phyloP scores from a whole-genome alignment of 2,797 vertebrate genomes.

The Allobates femoralis region DNA sequence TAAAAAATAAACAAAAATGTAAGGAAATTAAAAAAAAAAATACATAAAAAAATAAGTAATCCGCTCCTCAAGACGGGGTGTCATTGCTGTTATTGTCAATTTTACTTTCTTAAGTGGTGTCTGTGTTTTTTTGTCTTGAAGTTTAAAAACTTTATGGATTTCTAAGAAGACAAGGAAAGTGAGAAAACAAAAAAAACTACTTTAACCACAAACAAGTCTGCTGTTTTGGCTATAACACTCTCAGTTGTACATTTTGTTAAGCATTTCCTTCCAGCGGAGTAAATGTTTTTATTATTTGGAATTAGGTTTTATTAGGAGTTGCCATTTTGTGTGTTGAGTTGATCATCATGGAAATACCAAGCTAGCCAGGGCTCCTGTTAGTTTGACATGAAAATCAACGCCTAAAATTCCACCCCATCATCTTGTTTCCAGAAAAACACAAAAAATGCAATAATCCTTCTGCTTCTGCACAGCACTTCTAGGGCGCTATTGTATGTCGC shows the following conservation, averaged over 20 bases:
- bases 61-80: constrained; percentile 62
- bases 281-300: neutral
- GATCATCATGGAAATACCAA: neutral
- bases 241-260: constrained; percentile 80
- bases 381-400: neutral
- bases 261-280: constrained; percentile 11
- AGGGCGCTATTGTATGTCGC: too few relatives aligned
- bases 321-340: constrained; percentile 4
- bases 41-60: neutral
- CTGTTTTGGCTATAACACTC: constrained; percentile 66
- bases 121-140: constrained; percentile 69
- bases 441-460: neutral
- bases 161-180: constrained; percentile 67
- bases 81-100: constrained; percentile 69
- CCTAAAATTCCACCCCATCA: neutral
- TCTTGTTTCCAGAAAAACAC: neutral
- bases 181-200: constrained; percentile 5
- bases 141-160: constrained; percentile 71
- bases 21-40: constrained; percentile 24
- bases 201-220: constrained; percentile 27
- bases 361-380: neutral
- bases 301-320: neutral
- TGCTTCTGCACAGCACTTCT: too few relatives aligned
- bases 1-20: neutral
- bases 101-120: constrained; percentile 66